phyloP scores from a whole-genome alignment of 35 echinoderm and acorn worm genomes.

The Hemicentrotus pulcherrimus region DNA sequence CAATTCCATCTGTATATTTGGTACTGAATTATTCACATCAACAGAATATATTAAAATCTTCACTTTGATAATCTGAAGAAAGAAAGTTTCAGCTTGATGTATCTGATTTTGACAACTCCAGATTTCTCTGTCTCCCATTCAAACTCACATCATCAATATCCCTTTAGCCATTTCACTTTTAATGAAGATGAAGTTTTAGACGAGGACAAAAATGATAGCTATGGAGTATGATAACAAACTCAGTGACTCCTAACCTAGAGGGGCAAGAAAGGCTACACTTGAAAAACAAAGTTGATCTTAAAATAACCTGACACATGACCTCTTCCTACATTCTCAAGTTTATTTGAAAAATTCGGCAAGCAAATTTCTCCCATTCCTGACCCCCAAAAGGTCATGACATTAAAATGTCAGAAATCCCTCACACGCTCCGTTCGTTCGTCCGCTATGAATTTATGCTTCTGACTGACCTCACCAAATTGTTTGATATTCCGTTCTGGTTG shows the following conservation, averaged over 20 bases:
- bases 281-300: slow-evolving; percentile 5
- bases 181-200: background rate
- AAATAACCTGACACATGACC: slow-evolving; percentile 1
- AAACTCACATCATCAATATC: background rate
- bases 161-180: background rate
- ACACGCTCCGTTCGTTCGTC: background rate
- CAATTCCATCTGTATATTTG: no score
- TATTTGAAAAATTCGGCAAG: slow-evolving; percentile 11
- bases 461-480: background rate
- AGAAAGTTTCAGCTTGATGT: background rate
- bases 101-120: background rate
- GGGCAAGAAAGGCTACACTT: background rate
- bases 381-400: background rate
- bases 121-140: background rate
- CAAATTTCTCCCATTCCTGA: background rate
- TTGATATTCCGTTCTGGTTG: slow-evolving; percentile 11
- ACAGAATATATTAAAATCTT: no score
- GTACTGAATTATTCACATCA: no score
- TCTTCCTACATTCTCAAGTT: slow-evolving; percentile 18
- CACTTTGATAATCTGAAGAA: no score
- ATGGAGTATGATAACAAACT: background rate
- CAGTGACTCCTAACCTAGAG: background rate
- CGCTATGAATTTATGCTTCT: background rate
- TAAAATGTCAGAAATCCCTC: background rate
- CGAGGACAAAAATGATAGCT: background rate